Evolutionary conservation across 1,140 invertebrate genomes (phyloP).

Genomic region (Diabrotica undecimpunctata): DNA sequence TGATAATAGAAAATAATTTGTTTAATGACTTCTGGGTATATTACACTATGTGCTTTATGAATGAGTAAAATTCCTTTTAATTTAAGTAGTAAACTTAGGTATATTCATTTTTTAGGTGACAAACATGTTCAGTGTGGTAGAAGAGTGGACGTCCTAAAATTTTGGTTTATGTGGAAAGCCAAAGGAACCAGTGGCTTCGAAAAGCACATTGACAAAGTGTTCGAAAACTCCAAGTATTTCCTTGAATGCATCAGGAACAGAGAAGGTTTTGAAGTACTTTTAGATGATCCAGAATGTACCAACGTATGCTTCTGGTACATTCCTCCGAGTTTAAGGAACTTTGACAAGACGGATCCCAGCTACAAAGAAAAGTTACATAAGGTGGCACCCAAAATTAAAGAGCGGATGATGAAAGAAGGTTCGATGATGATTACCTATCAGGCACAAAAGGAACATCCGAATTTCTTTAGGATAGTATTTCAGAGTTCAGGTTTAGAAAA

Average conservation of each 20-base stretch:
- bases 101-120: conserved; percentile 61
- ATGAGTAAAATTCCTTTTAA: background rate
- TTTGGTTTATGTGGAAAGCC: conserved; percentile 98
- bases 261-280: conserved; percentile 69
- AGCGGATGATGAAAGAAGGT: conserved; percentile 90
- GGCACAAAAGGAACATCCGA: conserved; percentile 71
- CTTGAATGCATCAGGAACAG: conserved; percentile 62
- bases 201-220: conserved; percentile 74
- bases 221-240: conserved; percentile 70
- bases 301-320: conserved; percentile 97
- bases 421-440: conserved; percentile 96
- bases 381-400: conserved; percentile 89
- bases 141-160: conserved; percentile 91
- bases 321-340: conserved; percentile 69
- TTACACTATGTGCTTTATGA: no score
- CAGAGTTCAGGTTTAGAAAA: conserved; percentile 81
- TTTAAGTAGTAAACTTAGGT: conserved; percentile 1
- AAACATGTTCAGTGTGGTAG: conserved; percentile 90
- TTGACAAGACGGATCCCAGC: conserved; percentile 53
- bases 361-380: conserved; percentile 68
- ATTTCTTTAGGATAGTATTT: conserved; percentile 93
- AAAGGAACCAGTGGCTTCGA: conserved; percentile 82
- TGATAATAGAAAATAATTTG: no score
- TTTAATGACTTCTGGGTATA: no score
- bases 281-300: conserved; percentile 82